These are phyloP conservation scores for Echiichthys vipera DNA, from an alignment of 2,797 vertebrate genomes.

Conservation along the genomic window DNA sequence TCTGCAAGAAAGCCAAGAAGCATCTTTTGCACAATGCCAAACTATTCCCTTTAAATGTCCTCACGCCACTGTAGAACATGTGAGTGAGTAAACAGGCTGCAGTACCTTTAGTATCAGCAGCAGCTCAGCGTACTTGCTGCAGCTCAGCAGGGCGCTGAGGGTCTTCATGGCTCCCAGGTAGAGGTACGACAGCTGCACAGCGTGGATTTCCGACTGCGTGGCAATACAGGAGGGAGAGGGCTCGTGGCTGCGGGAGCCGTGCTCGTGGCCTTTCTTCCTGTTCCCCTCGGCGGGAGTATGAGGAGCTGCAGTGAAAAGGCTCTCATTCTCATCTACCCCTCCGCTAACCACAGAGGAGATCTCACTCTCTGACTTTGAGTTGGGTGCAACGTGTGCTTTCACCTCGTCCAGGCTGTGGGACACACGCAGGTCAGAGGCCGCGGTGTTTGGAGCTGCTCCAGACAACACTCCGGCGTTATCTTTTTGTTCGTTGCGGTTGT, in stretches of 20 bases:
- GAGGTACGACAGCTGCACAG: slow-evolving; percentile 95
- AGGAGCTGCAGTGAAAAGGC: slow-evolving; percentile 65
- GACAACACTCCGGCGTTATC: slow-evolving; percentile 26
- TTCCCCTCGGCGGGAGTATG: slow-evolving; percentile 83
- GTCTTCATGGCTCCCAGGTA: slow-evolving; percentile 98
- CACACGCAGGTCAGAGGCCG: slow-evolving; percentile 79
- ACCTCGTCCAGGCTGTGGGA: slow-evolving; percentile 90
- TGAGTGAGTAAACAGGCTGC: background rate
- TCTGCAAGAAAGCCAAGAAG: no score
- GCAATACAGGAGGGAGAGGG: slow-evolving; percentile 35
- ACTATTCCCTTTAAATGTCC: background rate
- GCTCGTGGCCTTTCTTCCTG: slow-evolving; percentile 91
- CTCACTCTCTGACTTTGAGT: slow-evolving; percentile 90
- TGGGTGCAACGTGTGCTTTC: slow-evolving; percentile 83
- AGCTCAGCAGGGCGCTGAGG: slow-evolving; percentile 94
- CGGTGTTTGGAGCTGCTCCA: background rate
- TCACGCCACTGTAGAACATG: background rate
- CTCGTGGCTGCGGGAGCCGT: slow-evolving; percentile 87
- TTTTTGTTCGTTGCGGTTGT: slow-evolving; percentile 81
- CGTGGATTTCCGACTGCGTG: slow-evolving; percentile 91
- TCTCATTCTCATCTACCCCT: slow-evolving; percentile 72
- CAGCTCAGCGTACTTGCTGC: slow-evolving; percentile 97
- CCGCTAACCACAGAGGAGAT: slow-evolving; percentile 83
- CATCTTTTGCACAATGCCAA: background rate
- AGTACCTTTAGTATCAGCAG: slow-evolving; percentile 95